These are phyloP conservation scores for Diacarnus erythraeanus DNA, from an alignment of 37 sponge, comb jelly and placozoan genomes.

Conservation along the genomic window DNA sequence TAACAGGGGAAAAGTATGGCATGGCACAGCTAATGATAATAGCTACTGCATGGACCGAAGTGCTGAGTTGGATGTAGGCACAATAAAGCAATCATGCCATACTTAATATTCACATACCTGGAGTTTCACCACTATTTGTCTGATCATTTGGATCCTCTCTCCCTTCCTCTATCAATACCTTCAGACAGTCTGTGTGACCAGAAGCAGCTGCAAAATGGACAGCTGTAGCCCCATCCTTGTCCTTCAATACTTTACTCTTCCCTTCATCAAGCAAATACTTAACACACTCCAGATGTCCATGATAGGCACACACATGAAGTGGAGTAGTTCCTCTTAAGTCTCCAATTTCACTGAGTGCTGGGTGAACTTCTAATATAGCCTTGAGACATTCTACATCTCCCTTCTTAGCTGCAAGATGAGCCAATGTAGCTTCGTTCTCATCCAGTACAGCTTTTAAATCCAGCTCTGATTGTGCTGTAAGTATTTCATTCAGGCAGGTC, in stretches of 20 bases:
- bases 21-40: no score
- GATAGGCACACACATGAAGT: slow-evolving; percentile 73
- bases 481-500: slow-evolving; percentile 54
- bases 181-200: slow-evolving; percentile 67
- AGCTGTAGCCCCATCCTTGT: slow-evolving; percentile 83
- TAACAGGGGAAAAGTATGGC: no score
- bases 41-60: no score
- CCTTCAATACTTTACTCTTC: slow-evolving; percentile 19
- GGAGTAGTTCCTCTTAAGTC: slow-evolving; percentile 83
- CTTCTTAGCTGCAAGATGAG: slow-evolving; percentile 71
- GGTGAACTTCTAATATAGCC: slow-evolving; percentile 34
- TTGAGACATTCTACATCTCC: slow-evolving; percentile 41
- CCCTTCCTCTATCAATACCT: slow-evolving; percentile 44
- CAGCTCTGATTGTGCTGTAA: neutral
- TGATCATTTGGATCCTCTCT: slow-evolving; percentile 58
- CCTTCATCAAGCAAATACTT: slow-evolving; percentile 45
- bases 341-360: slow-evolving; percentile 16
- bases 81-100: neutral
- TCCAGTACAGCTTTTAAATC: slow-evolving; percentile 21
- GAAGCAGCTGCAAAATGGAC: slow-evolving; percentile 77
- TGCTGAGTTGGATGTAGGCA: neutral
- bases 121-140: slow-evolving; percentile 84
- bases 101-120: slow-evolving; percentile 42
- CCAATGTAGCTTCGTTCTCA: slow-evolving; percentile 62
- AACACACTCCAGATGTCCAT: slow-evolving; percentile 69